Evolutionary conservation across 2,113 vertebrate genomes (phyloP).

Genomic region (Tichodroma muraria): DNA sequence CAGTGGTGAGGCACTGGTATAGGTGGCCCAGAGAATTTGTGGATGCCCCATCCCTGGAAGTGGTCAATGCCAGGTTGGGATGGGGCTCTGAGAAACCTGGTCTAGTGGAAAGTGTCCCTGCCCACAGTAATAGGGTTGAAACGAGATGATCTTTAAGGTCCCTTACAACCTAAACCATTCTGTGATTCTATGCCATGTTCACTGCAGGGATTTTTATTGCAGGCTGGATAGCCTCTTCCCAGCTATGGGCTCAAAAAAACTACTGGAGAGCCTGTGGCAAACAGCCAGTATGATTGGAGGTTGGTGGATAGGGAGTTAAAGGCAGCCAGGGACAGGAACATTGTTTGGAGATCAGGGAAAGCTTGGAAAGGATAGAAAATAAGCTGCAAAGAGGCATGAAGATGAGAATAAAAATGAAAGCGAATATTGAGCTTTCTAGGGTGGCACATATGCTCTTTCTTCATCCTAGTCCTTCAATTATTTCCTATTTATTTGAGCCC

Average conservation of each 20-base stretch:
- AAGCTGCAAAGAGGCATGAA: not conserved
- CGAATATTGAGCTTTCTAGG: not conserved
- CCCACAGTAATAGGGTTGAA: not conserved
- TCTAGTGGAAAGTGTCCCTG: not conserved
- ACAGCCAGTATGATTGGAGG: rapidly evolving
- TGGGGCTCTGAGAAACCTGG: not conserved
- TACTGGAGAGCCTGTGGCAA: not conserved
- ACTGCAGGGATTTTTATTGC: not conserved
- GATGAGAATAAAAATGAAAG: constrained; percentile 5
- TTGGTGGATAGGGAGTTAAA: not conserved
- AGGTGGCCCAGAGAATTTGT: not conserved
- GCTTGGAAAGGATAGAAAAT: constrained; percentile 4
- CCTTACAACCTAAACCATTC: not conserved
- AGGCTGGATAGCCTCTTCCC: not conserved
- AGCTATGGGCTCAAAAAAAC: not conserved
- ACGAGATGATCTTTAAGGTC: not conserved
- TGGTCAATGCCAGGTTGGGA: not conserved
- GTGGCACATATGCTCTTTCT: not conserved
- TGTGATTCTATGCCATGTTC: not conserved
- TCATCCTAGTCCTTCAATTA: not conserved
- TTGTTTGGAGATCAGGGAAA: not conserved
- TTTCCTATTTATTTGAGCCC: constrained; percentile 26
- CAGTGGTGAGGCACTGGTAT: not conserved
- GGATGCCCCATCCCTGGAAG: not conserved
- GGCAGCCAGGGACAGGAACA: not conserved